A percentile compares a stretch with the other conserved stretches of the same genome.
These are phyloP conservation scores for Monomorium pharaonis DNA, from an alignment of 1,140 invertebrate species.

Conservation along the genomic window DNA sequence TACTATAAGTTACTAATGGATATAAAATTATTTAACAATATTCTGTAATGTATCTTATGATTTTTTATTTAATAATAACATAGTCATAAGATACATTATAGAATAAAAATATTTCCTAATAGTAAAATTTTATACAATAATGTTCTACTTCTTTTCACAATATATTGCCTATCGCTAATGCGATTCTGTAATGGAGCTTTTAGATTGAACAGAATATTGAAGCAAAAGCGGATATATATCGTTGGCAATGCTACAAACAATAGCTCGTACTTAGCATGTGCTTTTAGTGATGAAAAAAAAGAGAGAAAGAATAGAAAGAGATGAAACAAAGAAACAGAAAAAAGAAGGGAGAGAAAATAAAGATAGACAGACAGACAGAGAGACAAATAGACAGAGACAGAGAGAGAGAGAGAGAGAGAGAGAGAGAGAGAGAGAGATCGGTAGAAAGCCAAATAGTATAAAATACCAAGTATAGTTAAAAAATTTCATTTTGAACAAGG, in stretches of 20 bases:
- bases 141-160: background rate
- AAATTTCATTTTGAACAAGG: conserved; percentile 41
- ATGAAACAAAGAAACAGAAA: background rate
- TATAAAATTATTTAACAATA: background rate
- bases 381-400: background rate
- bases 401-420: background rate
- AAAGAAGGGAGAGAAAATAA: background rate
- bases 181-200: conserved; percentile 43
- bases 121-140: background rate
- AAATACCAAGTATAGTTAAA: conserved; percentile 47
- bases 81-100: background rate
- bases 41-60: too few relatives aligned
- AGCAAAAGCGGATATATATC: conserved; percentile 31
- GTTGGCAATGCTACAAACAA: conserved; percentile 22
- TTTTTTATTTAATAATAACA: background rate
- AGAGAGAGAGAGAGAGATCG: background rate
- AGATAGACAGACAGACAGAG: background rate
- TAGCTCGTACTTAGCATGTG: conserved; percentile 22
- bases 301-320: background rate
- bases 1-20: background rate
- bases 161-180: background rate
- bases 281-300: background rate
- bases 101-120: background rate
- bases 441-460: conserved; percentile 34
- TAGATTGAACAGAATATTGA: conserved; percentile 28